These are phyloP conservation scores for Elaphurus davidianus DNA, from an alignment of 2,113 vertebrate genomes.

Conservation along the genomic window DNA sequence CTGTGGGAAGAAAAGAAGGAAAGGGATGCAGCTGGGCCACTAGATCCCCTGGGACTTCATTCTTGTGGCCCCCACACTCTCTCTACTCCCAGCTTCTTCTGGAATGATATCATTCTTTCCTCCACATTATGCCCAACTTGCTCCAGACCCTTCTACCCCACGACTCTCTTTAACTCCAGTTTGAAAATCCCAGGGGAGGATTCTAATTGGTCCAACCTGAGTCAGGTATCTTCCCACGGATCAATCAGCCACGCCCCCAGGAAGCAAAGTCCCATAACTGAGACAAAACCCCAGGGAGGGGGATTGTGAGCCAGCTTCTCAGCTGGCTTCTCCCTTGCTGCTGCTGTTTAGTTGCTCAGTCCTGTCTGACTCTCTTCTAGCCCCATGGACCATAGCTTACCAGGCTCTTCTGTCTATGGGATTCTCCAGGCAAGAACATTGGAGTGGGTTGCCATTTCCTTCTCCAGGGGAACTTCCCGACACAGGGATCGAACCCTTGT, in stretches of 20 bases:
- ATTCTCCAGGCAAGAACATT: not conserved
- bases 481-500: not conserved
- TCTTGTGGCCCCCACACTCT: not conserved
- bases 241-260: not conserved
- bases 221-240: not conserved
- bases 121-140: not conserved
- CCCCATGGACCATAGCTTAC: not conserved
- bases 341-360: not conserved
- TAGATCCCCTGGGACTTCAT: not conserved
- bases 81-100: not conserved
- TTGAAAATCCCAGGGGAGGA: not conserved
- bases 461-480: not conserved
- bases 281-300: not conserved
- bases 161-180: not conserved
- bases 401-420: not conserved
- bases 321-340: not conserved
- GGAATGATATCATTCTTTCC: not conserved
- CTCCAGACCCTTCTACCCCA: not conserved
- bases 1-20: constrained; percentile 8
- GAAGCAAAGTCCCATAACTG: not conserved
- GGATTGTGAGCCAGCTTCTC: not conserved
- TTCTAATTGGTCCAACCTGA: not conserved
- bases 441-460: not conserved
- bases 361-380: not conserved
- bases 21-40: not conserved